Evolutionary conservation across 53 echinoderm and acorn worm genomes (phyloP).

Genomic region (Antedon mediterranea): DNA sequence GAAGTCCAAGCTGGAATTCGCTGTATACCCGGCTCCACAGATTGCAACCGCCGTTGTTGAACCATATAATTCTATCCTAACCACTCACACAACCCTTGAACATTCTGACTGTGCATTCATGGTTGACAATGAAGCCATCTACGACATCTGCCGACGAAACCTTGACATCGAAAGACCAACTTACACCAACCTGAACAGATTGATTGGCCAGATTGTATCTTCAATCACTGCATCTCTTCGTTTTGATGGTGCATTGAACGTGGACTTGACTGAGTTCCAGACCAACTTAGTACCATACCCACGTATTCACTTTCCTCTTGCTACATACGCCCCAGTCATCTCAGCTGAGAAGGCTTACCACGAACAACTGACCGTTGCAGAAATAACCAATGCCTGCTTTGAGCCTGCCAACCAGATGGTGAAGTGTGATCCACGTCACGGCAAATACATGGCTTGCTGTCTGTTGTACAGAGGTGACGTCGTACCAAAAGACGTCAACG

Average conservation of each 20-base stretch:
- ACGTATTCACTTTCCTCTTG: slow-evolving; percentile 10
- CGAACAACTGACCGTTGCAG: slow-evolving; percentile 1
- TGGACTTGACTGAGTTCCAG: slow-evolving; percentile 15
- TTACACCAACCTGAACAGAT: no score
- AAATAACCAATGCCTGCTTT: slow-evolving; percentile 7
- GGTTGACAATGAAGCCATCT: no score
- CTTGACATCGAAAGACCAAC: no score
- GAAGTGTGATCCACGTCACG: slow-evolving; percentile 88
- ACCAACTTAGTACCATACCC: slow-evolving; percentile 14
- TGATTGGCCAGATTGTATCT: slow-evolving; percentile 35
- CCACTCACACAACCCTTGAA: no score
- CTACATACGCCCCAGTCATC: slow-evolving; percentile 6
- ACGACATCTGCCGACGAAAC: no score
- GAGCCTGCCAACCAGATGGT: slow-evolving; percentile 52
- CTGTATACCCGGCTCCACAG: no score
- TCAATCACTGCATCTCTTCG: slow-evolving; percentile 1
- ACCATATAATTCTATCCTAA: no score
- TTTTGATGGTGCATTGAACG: slow-evolving; percentile 18
- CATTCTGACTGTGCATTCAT: no score
- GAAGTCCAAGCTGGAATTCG: no score
- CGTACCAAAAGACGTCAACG: slow-evolving; percentile 85
- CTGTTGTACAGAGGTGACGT: slow-evolving; percentile 85
- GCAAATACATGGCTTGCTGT: slow-evolving; percentile 96
- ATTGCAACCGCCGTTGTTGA: no score
- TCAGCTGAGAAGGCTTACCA: slow-evolving; percentile 12